phyloP scores from a whole-genome alignment of 2,888 invertebrate species.

The Sinhomidia bicolor region DNA sequence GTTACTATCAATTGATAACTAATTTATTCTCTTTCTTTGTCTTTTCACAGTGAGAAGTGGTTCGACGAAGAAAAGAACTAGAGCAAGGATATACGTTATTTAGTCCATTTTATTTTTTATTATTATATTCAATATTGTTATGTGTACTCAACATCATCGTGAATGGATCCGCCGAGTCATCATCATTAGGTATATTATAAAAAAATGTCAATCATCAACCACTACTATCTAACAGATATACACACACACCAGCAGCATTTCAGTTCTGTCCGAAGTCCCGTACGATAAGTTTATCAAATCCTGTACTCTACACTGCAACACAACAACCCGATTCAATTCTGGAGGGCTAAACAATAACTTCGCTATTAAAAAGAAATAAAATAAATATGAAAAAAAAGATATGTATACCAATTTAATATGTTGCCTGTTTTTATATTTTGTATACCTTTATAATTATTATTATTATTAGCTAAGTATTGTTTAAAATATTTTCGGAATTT shows the following conservation, averaged over 20 bases:
- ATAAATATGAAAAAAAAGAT: neutral
- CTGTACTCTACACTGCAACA: neutral
- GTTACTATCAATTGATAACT: constrained; percentile 49
- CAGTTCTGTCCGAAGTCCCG: constrained; percentile 15
- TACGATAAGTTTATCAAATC: neutral
- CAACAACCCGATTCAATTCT: constrained; percentile 29
- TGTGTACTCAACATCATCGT: constrained; percentile 52
- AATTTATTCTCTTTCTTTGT: constrained; percentile 64
- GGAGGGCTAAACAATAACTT: neutral
- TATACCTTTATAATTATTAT: constrained; percentile 48
- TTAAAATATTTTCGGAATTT: constrained; percentile 55
- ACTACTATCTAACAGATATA: constrained; percentile 21
- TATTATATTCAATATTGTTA: constrained; percentile 47
- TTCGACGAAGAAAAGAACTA: constrained; percentile 83
- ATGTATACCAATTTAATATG: constrained; percentile 73
- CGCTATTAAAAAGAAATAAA: constrained; percentile 9
- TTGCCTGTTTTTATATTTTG: constrained; percentile 72
- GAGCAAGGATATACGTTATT: constrained; percentile 69
- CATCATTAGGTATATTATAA: constrained; percentile 33
- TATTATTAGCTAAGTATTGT: constrained; percentile 17
- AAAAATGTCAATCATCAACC: neutral
- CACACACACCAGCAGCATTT: neutral
- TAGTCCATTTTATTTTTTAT: constrained; percentile 69
- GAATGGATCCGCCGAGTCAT: constrained; percentile 69
- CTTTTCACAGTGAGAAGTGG: constrained; percentile 86